phyloP scores from a whole-genome alignment of 1,140 invertebrate genomes.

The Xylocopa sonorina region DNA sequence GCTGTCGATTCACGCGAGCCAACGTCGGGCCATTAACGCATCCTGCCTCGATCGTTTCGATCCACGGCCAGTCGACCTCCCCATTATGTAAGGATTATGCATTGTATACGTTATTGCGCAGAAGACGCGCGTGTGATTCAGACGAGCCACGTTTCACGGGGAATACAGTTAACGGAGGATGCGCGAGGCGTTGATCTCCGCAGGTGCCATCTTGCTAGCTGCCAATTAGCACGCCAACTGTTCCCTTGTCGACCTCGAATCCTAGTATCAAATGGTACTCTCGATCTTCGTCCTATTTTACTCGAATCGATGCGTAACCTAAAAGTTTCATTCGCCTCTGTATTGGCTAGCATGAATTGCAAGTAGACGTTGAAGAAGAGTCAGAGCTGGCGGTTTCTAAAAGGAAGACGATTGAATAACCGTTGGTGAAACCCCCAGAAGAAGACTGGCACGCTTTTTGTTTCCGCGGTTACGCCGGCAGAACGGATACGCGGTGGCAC shows the following conservation, averaged over 20 bases:
- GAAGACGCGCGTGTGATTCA: constrained; percentile 10
- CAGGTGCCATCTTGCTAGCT: not conserved
- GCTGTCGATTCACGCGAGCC: not conserved
- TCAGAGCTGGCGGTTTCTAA: too few relatives aligned
- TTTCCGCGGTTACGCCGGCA: not conserved
- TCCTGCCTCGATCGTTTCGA: constrained; percentile 59
- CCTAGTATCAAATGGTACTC: too few relatives aligned
- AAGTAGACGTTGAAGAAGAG: too few relatives aligned
- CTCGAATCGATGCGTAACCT: too few relatives aligned
- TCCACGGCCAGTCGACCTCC: constrained; percentile 34
- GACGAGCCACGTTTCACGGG: not conserved
- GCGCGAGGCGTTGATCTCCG: not conserved
- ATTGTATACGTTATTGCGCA: constrained; percentile 15
- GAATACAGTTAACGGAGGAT: constrained; percentile 7
- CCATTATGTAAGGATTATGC: constrained; percentile 55
- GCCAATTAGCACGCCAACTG: not conserved
- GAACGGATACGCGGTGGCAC: not conserved
- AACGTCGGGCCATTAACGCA: constrained; percentile 45
- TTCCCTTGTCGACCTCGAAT: not conserved
- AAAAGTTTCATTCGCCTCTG: too few relatives aligned
- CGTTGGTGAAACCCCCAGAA: not conserved
- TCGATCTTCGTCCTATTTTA: too few relatives aligned
- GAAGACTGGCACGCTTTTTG: not conserved
- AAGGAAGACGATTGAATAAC: not conserved
- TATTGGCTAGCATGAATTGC: too few relatives aligned